phyloP scores from a whole-genome alignment of 2,888 invertebrate species.

The Perdita meconis region DNA sequence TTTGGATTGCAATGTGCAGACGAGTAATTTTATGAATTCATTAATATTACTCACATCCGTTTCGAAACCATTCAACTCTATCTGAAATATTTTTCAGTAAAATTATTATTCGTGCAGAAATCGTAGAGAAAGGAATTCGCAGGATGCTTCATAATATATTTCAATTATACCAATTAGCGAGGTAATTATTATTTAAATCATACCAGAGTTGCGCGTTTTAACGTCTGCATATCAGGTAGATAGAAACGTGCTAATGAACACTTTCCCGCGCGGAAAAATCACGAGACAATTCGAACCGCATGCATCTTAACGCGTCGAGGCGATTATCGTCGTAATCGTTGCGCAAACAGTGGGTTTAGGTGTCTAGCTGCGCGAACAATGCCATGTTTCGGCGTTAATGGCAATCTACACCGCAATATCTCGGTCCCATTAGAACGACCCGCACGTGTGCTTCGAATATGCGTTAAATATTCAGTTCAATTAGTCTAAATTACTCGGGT shows the following conservation, averaged over 20 bases:
- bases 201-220: not conserved
- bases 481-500: constrained; percentile 48
- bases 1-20: no score
- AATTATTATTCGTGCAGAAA: no score
- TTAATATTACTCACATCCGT: no score
- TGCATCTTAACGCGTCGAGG: not conserved
- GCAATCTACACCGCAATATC: constrained; percentile 46
- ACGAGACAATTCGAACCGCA: not conserved
- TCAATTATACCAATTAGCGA: no score
- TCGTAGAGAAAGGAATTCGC: no score
- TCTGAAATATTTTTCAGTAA: no score
- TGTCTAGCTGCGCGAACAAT: constrained; percentile 44
- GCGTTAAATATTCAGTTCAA: constrained; percentile 68
- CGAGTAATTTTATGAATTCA: no score
- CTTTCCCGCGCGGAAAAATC: not conserved
- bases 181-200: not conserved
- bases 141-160: no score
- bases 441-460: constrained; percentile 56
- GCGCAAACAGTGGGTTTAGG: constrained; percentile 32
- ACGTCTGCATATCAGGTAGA: not conserved
- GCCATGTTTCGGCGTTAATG: constrained; percentile 58
- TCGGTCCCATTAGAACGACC: constrained; percentile 52
- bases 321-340: constrained; percentile 48
- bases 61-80: no score
- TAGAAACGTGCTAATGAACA: constrained; percentile 32